phyloP scores from a whole-genome alignment of 64 coral and sea anemone genomes.

The Trachythela sp. region DNA sequence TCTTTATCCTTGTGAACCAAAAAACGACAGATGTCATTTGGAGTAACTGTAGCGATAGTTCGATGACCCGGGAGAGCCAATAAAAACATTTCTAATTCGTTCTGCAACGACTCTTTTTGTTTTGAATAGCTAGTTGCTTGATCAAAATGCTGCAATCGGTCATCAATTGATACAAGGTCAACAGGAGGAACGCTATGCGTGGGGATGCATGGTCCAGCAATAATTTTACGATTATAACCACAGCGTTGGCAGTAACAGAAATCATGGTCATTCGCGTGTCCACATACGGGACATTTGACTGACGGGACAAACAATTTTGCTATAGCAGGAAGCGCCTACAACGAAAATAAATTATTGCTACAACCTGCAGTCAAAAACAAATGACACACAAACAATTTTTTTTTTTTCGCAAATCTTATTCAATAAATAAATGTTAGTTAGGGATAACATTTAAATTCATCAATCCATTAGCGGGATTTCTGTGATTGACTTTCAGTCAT shows the following conservation, averaged over 20 bases:
- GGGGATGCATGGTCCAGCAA: neutral
- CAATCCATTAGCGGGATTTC: no score
- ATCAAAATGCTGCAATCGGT: neutral
- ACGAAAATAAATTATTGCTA: neutral
- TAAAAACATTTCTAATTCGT: neutral
- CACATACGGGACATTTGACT: constrained; percentile 4
- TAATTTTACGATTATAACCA: neutral
- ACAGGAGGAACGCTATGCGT: neutral
- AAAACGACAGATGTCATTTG: neutral
- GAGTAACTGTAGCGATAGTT: neutral
- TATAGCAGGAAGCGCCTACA: neutral
- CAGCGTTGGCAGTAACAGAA: neutral
- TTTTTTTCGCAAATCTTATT: no score
- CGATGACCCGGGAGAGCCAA: neutral
- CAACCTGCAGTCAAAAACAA: no score
- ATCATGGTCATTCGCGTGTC: constrained; percentile 26
- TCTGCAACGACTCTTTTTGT: neutral
- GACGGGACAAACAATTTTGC: constrained; percentile 32
- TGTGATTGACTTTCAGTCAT: no score
- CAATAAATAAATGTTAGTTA: no score
- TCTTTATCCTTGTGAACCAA: no score
- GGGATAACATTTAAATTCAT: no score
- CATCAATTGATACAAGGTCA: neutral
- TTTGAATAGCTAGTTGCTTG: neutral
- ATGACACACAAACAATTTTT: no score